Percentiles rank a stretch among this genome's conserved stretches.
Conservation (phyloP, 2,888 invertebrate genomes). For the Mayetiola destructor region DNA sequence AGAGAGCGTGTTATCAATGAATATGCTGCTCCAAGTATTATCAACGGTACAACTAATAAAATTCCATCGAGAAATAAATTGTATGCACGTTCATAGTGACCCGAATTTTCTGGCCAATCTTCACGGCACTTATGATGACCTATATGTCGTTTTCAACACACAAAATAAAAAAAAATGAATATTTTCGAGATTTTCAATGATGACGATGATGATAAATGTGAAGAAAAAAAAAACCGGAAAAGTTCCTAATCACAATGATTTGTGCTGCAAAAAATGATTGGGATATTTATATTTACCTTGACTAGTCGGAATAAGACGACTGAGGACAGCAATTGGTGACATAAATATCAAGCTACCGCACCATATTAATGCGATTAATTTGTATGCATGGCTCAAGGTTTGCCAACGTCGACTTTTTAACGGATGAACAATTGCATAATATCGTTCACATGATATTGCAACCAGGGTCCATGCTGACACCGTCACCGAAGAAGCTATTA, state of each 20-base stretch:
- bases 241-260: background rate
- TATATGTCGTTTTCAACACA: constrained; percentile 21
- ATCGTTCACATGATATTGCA: constrained; percentile 61
- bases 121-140: constrained; percentile 49
- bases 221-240: too few species aligned
- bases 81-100: constrained; percentile 49
- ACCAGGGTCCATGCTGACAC: constrained; percentile 66
- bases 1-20: constrained; percentile 38
- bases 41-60: constrained; percentile 48
- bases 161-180: background rate
- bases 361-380: constrained; percentile 52
- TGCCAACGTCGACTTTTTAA: constrained; percentile 60
- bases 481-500: constrained; percentile 57
- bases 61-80: constrained; percentile 47
- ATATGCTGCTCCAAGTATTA: constrained; percentile 50
- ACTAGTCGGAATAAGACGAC: constrained; percentile 42
- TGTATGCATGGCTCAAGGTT: constrained; percentile 57
- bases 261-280: background rate
- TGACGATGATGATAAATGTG: too few species aligned
- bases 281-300: constrained; percentile 25
- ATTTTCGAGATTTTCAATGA: too few species aligned
- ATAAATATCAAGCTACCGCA: constrained; percentile 47
- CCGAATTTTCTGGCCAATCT: constrained; percentile 40
- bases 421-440: constrained; percentile 66
- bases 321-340: constrained; percentile 47